phyloP scores from a whole-genome alignment of 2,888 invertebrate species.

The Athetis lepigone region DNA sequence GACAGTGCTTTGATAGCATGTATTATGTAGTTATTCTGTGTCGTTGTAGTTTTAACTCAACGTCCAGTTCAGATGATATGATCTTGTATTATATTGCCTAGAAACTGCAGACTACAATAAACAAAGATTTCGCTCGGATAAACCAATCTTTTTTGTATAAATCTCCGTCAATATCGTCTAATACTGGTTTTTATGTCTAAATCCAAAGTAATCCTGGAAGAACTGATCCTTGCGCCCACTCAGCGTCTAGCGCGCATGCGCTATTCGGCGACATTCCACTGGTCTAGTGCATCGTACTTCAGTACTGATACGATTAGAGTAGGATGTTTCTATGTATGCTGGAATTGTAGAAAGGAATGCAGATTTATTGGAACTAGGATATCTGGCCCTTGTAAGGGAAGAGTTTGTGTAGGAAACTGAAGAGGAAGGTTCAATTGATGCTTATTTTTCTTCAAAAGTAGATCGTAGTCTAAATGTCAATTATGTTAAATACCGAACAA shows the following conservation, averaged over 20 bases:
- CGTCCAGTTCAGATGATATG: neutral
- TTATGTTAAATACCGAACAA: neutral
- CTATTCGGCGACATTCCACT: slow-evolving; percentile 48
- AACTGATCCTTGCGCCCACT: slow-evolving; percentile 43
- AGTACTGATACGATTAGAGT: slow-evolving; percentile 26
- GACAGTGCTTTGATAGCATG: slow-evolving; percentile 9
- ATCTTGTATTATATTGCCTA: neutral
- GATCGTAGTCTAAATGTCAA: neutral
- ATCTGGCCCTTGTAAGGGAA: neutral
- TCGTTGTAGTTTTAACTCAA: neutral
- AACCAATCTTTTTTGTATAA: too few species aligned
- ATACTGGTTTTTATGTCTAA: slow-evolving; percentile 8
- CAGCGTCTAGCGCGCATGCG: slow-evolving; percentile 43
- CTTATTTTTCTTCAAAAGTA: neutral
- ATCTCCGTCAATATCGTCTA: neutral
- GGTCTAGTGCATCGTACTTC: slow-evolving; percentile 53
- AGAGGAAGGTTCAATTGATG: too few species aligned
- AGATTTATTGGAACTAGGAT: slow-evolving; percentile 2
- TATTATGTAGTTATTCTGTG: neutral
- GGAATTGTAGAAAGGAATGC: slow-evolving; percentile 2
- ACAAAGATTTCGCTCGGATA: neutral
- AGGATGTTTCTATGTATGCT: slow-evolving; percentile 6
- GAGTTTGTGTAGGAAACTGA: too few species aligned
- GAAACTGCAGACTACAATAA: neutral
- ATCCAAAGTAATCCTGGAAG: slow-evolving; percentile 33